phyloP scores from a whole-genome alignment of 2,888 invertebrate genomes.

The Myopa tessellatipennis region DNA sequence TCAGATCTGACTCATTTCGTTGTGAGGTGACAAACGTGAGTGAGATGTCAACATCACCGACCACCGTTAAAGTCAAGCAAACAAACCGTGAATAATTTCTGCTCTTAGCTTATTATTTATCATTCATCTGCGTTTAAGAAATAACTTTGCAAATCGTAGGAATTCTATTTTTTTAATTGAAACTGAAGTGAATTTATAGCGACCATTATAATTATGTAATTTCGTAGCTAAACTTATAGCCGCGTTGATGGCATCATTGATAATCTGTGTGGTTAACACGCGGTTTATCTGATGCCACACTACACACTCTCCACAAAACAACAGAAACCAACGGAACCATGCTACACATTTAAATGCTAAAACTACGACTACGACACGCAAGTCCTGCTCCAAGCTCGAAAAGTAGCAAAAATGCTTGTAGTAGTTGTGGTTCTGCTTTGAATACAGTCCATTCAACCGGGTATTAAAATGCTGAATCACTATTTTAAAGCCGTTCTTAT shows the following conservation, averaged over 20 bases:
- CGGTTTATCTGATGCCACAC: slow-evolving; percentile 32
- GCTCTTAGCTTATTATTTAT: neutral
- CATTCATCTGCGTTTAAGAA: neutral
- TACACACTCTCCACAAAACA: neutral
- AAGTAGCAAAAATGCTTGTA: neutral
- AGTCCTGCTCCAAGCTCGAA: neutral
- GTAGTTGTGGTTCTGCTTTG: neutral
- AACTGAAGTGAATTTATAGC: slow-evolving; percentile 13
- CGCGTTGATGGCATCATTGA: slow-evolving; percentile 34
- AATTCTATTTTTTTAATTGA: neutral
- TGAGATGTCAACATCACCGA: neutral
- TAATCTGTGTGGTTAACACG: slow-evolving; percentile 34
- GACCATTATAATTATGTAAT: slow-evolving; percentile 28
- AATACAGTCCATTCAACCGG: slow-evolving; percentile 10
- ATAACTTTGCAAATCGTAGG: neutral
- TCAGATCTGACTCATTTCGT: neutral
- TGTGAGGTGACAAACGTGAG: neutral
- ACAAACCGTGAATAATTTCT: neutral
- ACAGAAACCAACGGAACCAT: neutral
- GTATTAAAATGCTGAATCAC: slow-evolving; percentile 27
- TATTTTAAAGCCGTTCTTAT: slow-evolving; percentile 23
- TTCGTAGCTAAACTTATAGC: slow-evolving; percentile 25
- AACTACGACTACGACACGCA: neutral
- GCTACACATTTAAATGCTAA: slow-evolving; percentile 18
- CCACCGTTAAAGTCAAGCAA: neutral